These are phyloP conservation scores for Hippotragus niger DNA, from an alignment of 2,113 vertebrate genomes.

Conservation along the genomic window DNA sequence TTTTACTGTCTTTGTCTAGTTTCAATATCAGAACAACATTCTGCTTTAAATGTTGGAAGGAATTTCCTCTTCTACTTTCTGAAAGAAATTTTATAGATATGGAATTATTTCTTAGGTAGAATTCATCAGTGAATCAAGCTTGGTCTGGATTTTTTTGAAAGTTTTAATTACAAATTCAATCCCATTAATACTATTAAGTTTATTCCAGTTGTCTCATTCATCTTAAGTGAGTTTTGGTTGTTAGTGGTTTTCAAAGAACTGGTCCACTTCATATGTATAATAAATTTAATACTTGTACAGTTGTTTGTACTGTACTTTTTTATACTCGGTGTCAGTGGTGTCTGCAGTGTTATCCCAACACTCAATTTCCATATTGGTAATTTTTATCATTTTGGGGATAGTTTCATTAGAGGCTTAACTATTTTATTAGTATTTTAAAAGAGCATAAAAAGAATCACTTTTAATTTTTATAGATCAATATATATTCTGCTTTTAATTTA, in stretches of 20 bases:
- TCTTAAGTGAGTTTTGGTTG: neutral
- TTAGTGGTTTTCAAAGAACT: neutral
- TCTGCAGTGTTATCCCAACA: neutral
- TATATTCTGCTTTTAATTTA: neutral
- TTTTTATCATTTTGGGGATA: neutral
- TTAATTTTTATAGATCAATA: neutral
- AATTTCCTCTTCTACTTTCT: neutral
- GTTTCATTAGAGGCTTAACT: neutral
- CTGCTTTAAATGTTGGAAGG: neutral
- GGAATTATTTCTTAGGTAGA: neutral
- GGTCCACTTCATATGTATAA: neutral
- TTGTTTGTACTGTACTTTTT: neutral
- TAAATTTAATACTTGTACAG: neutral
- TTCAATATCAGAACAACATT: neutral
- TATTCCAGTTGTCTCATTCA: neutral
- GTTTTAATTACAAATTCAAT: neutral
- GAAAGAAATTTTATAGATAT: neutral
- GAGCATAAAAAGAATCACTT: neutral
- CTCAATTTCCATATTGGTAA: neutral
- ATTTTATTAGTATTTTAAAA: neutral
- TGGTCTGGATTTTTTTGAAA: neutral
- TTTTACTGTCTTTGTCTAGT: neutral
- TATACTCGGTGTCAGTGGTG: neutral
- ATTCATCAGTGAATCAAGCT: neutral
- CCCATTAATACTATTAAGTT: neutral